These are phyloP conservation scores for Neomorphus geoffroyi DNA, from an alignment of 2,797 vertebrate genomes.

Conservation along the genomic window DNA sequence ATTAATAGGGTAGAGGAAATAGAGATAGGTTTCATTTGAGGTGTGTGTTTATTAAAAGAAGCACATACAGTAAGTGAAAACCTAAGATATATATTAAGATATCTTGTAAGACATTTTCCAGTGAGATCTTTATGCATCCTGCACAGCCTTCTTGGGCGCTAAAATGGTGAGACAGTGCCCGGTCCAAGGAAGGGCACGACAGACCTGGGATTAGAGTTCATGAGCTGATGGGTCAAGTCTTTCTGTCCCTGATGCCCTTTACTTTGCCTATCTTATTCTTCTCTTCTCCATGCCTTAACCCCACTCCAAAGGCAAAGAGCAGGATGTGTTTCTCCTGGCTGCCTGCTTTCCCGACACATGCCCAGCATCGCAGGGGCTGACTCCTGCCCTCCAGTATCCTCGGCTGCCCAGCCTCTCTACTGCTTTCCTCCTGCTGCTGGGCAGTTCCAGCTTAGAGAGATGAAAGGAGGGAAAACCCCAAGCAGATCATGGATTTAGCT, in stretches of 20 bases:
- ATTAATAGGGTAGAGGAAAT: neutral
- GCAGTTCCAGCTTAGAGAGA: neutral
- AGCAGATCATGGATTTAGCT: neutral
- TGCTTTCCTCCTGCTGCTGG: neutral
- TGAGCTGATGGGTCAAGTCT: neutral
- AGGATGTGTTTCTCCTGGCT: neutral
- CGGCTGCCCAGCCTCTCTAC: neutral
- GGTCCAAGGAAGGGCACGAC: neutral
- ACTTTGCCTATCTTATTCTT: neutral
- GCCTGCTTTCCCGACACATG: neutral
- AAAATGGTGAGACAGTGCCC: neutral
- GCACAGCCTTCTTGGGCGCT: neutral
- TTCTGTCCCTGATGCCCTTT: neutral
- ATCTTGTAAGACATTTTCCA: neutral
- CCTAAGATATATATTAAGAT: neutral
- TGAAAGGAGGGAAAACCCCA: neutral
- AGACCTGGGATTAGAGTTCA: neutral
- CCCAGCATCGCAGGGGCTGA: neutral
- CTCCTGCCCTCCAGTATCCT: neutral
- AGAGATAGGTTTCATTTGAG: slow-evolving; percentile 17
- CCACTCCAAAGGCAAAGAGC: neutral
- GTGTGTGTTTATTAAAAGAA: neutral
- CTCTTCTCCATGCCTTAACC: neutral
- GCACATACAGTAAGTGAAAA: neutral
- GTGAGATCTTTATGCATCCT: neutral